phyloP scores from a whole-genome alignment of 2,888 invertebrate genomes.

The Sinodicranocentrus sp. region DNA sequence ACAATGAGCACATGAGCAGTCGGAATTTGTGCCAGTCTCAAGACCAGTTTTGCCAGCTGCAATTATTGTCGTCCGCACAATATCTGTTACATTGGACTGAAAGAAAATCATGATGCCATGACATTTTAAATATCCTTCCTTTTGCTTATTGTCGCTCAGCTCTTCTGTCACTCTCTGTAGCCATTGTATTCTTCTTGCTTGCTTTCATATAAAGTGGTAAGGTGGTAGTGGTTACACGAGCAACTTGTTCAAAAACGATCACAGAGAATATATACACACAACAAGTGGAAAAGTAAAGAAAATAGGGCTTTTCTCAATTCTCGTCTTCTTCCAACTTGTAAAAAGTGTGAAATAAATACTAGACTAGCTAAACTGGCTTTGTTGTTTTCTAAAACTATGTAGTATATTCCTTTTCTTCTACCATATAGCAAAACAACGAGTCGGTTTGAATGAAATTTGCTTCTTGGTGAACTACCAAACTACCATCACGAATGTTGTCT shows the following conservation, averaged over 20 bases:
- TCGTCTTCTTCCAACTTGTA: constrained; percentile 14
- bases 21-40: constrained; percentile 56
- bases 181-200: constrained; percentile 6
- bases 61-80: constrained; percentile 47
- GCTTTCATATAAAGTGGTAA: not conserved
- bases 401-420: constrained; percentile 19
- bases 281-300: constrained; percentile 15
- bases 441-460: constrained; percentile 37
- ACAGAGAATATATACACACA: too few species aligned
- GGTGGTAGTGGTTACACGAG: not conserved
- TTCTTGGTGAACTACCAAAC: too few species aligned
- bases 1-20: constrained; percentile 5
- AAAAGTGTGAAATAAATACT: constrained; percentile 3
- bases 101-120: constrained; percentile 5
- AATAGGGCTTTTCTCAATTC: constrained; percentile 21
- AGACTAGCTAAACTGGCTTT: constrained; percentile 58
- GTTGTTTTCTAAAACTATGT: constrained; percentile 38
- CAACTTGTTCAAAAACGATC: not conserved
- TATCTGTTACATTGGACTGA: constrained; percentile 40
- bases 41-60: constrained; percentile 63
- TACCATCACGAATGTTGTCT: constrained; percentile 24
- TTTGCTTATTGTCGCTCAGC: not conserved
- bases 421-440: too few species aligned
- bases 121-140: not conserved
- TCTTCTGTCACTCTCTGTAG: not conserved